Base-by-base conservation (phyloP, 2,888 invertebrate species). In the Ischnus inquisitorius region DNA sequence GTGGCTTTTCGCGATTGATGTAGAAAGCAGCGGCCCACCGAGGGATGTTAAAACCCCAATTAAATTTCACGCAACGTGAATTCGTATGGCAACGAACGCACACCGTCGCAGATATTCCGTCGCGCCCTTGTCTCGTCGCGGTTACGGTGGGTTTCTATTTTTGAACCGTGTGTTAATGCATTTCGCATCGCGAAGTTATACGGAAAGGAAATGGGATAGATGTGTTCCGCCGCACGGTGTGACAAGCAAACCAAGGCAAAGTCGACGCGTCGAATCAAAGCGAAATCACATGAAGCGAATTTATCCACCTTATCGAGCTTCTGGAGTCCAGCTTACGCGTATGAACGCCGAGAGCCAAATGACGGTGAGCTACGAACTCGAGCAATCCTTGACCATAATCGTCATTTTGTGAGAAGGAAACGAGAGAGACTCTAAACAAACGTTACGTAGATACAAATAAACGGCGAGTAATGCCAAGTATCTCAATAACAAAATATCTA, bases 1-100 rank as follows among this genome's bases (percentile, higher is more conserved):
- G 74, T 60, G 71, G 10, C 83, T 65, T 81, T 81, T 68, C 60
- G 72, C 69, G 67, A 77, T 76, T 34, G 34, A 34, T 4, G 34
- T 34, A 8, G 34, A 34, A 34, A 34, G 34, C 34, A 34, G 34
- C 34, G 34, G 34, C 8, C 4, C 34, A 34, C 34, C 34, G 34
- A 34, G 76, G 68, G 69, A 79, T 75, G 79, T 82, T 82, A 82
- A 74, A 82, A 79, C 75, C 71, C 85, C 88, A 89, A 90, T 90
- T 89, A 89, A 90, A 90, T 90, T 88, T 88, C 84, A 88, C 87
- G 85, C 87, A 69, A 85, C 76, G 87, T 64, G 78, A 74, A 84
- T 82, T 67, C 25, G 60, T n/a, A 57, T n/a, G 82, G 64, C 81
- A 86, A 79, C 71, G 39, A 60, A 64, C 16, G 10, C 65, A 22